These are phyloP conservation scores for Urocolius indicus DNA, from an alignment of 2,113 vertebrate genomes.

Conservation along the genomic window DNA sequence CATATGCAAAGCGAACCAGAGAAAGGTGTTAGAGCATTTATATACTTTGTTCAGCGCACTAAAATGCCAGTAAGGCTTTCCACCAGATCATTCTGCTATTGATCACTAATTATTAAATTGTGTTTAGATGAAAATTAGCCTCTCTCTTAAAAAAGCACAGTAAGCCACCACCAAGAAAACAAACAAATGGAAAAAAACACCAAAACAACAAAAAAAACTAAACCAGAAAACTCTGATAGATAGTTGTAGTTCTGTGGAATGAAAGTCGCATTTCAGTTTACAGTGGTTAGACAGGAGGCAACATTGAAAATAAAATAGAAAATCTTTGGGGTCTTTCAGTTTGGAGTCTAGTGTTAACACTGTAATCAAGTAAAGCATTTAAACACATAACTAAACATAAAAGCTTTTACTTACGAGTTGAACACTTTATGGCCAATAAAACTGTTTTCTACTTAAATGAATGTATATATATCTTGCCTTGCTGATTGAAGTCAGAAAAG, in stretches of 20 bases:
- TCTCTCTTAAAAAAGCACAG: background rate
- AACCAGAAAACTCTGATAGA: background rate
- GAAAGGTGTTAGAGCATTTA: background rate
- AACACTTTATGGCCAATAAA: background rate
- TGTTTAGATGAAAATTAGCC: background rate
- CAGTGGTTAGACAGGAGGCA: background rate
- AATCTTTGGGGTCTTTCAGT: background rate
- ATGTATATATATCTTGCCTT: background rate
- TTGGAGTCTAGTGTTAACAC: background rate
- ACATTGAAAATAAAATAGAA: background rate
- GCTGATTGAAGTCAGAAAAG: background rate
- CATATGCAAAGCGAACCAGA: background rate
- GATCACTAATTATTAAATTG: background rate
- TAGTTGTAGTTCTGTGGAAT: background rate
- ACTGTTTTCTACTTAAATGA: background rate
- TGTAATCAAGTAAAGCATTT: background rate
- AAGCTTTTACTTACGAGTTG: background rate
- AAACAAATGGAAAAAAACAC: background rate
- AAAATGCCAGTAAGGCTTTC: background rate
- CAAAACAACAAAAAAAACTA: background rate
- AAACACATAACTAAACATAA: background rate
- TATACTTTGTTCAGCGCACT: background rate
- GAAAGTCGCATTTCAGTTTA: fast-evolving
- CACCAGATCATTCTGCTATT: background rate
- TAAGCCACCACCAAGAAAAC: too few relatives aligned